Evolutionary conservation across 2,888 invertebrate species (phyloP).

Genomic region (Bhutanitis thaidina): DNA sequence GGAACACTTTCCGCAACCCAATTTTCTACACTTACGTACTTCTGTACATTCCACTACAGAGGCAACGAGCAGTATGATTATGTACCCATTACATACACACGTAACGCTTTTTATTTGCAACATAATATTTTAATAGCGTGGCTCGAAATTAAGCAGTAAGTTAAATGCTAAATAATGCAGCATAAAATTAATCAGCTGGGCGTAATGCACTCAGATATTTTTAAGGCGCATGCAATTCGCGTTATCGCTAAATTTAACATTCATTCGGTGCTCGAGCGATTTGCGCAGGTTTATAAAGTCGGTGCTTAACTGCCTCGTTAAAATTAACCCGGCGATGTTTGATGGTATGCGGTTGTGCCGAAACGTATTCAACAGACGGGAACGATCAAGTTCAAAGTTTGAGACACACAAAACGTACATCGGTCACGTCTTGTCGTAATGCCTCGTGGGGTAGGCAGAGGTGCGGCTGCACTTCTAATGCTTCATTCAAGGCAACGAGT

Average conservation of each 20-base stretch:
- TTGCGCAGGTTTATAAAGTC: conserved; percentile 25
- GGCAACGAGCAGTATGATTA: no score
- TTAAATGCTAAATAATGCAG: conserved; percentile 16
- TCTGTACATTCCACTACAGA: no score
- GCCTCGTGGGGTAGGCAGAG: no score
- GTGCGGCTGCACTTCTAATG: no score
- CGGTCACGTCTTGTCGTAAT: no score
- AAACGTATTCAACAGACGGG: background rate
- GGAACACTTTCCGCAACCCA: no score
- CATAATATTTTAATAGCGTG: conserved; percentile 4
- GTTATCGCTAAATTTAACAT: conserved; percentile 24
- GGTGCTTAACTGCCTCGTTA: conserved; percentile 26
- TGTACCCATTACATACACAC: no score
- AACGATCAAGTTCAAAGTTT: background rate
- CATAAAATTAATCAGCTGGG: conserved; percentile 15
- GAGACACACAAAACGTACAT: no score
- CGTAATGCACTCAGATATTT: conserved; percentile 20
- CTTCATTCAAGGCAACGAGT: no score
- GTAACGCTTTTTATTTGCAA: background rate
- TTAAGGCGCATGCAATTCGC: conserved; percentile 23
- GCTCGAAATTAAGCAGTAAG: conserved; percentile 8
- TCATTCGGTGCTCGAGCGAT: conserved; percentile 21
- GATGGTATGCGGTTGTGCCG: background rate
- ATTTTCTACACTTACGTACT: no score
- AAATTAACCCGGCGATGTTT: conserved; percentile 8